Percentiles rank a stretch among this genome's conserved stretches.
Conservation (phyloP, 2,113 vertebrate genomes). For the Protobothrops mucrosquamatus region DNA sequence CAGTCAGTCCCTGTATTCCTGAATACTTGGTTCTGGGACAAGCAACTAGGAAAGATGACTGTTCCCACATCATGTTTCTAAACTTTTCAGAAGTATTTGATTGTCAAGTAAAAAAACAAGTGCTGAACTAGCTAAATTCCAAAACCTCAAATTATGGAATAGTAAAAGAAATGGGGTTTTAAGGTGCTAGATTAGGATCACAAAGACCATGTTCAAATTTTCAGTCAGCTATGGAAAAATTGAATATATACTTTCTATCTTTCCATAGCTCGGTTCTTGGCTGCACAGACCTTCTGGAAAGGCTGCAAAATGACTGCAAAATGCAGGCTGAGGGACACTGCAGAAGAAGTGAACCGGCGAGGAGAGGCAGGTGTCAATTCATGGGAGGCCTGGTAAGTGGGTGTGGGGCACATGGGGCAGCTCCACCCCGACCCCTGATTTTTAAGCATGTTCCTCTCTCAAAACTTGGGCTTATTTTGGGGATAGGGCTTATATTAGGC, state of each 20-base stretch:
- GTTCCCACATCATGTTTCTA: background rate
- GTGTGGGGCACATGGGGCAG: no score
- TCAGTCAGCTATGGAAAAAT: background rate
- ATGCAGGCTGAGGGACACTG: no score
- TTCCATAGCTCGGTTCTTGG: background rate
- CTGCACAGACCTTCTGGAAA: no score
- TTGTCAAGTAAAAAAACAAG: background rate
- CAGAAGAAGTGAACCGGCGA: no score
- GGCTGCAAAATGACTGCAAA: no score
- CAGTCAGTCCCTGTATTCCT: background rate
- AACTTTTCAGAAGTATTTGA: background rate
- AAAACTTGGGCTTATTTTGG: no score
- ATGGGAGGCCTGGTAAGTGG: no score
- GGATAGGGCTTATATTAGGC: no score
- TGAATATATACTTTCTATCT: background rate
- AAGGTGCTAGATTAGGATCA: background rate
- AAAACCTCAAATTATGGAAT: background rate
- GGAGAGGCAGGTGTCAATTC: no score
- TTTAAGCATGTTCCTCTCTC: no score
- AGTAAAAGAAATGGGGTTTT: background rate
- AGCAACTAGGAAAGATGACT: background rate
- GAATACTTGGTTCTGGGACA: background rate
- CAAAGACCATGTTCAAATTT: background rate
- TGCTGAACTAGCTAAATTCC: background rate
- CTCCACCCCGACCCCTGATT: no score